phyloP scores from a whole-genome alignment of 2,113 vertebrate species.

The Butorides virescens region DNA sequence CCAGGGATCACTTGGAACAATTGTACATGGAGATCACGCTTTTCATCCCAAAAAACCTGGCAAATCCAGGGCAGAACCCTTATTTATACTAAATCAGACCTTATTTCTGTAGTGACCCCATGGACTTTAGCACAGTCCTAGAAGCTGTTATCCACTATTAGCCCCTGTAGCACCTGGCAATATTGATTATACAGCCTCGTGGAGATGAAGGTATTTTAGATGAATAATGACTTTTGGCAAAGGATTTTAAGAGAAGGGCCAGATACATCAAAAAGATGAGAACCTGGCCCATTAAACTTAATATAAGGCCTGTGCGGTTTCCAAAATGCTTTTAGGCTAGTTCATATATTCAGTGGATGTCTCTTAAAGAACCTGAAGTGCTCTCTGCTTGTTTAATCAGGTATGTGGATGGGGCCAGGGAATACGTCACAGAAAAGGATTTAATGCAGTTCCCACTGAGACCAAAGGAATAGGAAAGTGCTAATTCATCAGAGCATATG shows the following conservation, averaged over 20 bases:
- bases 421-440: neutral
- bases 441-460: neutral
- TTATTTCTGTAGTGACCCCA: neutral
- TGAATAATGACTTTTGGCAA: neutral
- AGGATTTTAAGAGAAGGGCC: neutral
- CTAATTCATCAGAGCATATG: neutral
- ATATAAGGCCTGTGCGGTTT: neutral
- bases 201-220: neutral
- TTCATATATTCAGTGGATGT: neutral
- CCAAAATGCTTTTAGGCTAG: neutral
- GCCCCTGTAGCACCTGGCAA: neutral
- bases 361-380: neutral
- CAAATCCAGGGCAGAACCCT: neutral
- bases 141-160: neutral
- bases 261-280: neutral
- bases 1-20: neutral
- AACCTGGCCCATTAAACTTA: neutral
- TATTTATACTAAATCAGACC: neutral
- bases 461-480: neutral
- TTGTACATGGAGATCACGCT: rapidly evolving
- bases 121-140: neutral
- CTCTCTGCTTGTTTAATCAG: neutral
- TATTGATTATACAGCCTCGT: neutral
- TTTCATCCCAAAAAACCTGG: neutral
- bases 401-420: neutral